Evolutionary conservation across 30 jellyfish, hydroid and myxozoan genomes (phyloP), one percentile per base, ranked within the genome.

Genomic region (Turritopsis rubra): DNA sequence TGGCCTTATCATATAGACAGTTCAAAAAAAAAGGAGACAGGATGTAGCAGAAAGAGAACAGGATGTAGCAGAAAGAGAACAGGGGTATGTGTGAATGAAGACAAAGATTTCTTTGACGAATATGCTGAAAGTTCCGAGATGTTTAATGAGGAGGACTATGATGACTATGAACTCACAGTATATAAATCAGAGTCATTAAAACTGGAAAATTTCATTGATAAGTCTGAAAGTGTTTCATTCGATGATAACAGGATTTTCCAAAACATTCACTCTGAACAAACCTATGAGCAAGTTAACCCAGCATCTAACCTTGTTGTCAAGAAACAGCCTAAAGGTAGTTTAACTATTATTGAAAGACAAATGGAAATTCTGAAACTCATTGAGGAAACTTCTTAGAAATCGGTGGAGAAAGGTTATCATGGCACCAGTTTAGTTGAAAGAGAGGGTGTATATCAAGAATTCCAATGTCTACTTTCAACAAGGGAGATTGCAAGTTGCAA

Each of bases 1-100:
- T 68, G 77, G 77, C 30, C 31, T 68, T 68, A 68, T 27, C 77
- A 68, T 68, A 68, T n/a, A 7, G 77, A 68, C 30, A 68, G 60
- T 41, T 41, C 60, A 5, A 68, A 68, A 68, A 27, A 68, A 68
- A 68, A 68, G 30, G 23, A n/a, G 9, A 0, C 19, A 9, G 17
- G 16, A 27, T n/a, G 30, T 27, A 23, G 0, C 16, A 68, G 21
- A 68, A 68, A n/a, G 19, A 9, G 16, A n/a, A 0, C 19, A 9
- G 17, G 16, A 27, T n/a, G 30, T 27, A 23, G 0, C 16, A 68
- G 21, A 7, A 68, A 68, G 31, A 68, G 9, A 23, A 68, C 77
- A 68, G 1, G 21, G 0, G 30, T 9, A n/a, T 27, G 77, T 9
- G 19, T 8, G 30, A 68, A n/a, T 19, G 21, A 7, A n/a, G 77